Base-by-base conservation (phyloP, 2,113 vertebrate species). In the Drymodes brunneopygia region DNA sequence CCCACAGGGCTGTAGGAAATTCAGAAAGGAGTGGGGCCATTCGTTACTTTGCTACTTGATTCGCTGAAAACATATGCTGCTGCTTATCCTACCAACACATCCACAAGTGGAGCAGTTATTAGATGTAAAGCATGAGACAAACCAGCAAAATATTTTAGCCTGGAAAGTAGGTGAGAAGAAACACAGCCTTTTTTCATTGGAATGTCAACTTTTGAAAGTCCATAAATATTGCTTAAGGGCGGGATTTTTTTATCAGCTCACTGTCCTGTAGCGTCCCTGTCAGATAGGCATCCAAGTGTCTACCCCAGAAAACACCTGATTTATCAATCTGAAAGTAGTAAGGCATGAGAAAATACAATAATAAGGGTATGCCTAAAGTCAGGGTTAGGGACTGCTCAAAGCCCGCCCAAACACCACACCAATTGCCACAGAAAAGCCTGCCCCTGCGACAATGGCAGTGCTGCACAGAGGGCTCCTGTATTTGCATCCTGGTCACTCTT, bases 281-380 rank as follows among this genome's bases (percentile, higher is more conserved):
- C 78, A 93, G 91, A 91, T 66, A 56, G 66, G 83, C 79, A 94
- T 84, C 48, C 31, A 97, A 92, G 57, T 92, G 91, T 96, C 96
- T 42, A 15, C 86, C 53, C 83, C 97, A 93, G 91, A 91, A 97
- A 92, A 94, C 29, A 75, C 9, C 3, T 80, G 53, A 94, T 94
- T 95, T 95, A 95, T 60, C n/a, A 94, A 97, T 93, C 96, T 97
- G 53, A 81, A 96, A 89, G 70, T 47, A 91, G 62, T 8, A 61
- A 91, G 86, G 48, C 78, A 74, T 2, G 5, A 95, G 80, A 94
- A 97, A 92, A 73, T 36, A 70, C 66, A 94, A 94, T 81, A 87
- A 83, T 62, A 90, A 93, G 44, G 40, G 27, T 74, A 58, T 69
- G 70, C 70, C 94, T 83, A 12, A 94, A 88, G 62, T 61, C 48